Evolutionary conservation across 92 coral and sea anemone species (phyloP).

Genomic region (Porites divaricata): DNA sequence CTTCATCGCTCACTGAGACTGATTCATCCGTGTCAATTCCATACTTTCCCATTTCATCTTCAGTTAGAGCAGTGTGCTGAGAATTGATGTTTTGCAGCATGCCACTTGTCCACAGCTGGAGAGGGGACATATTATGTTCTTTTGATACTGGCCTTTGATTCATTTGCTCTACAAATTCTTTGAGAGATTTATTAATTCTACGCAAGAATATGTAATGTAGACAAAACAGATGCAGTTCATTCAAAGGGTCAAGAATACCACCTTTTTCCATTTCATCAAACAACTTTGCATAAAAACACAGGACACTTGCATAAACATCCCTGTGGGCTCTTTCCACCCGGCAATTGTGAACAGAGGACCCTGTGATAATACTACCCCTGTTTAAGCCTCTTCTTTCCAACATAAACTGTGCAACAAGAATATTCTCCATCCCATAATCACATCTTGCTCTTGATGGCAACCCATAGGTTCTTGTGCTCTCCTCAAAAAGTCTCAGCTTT

Average conservation of each 20-base stretch:
- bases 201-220: conserved; percentile 35
- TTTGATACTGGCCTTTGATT: conserved; percentile 58
- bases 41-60: conserved; percentile 18
- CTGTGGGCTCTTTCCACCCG: conserved; percentile 58
- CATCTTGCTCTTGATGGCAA: conserved; percentile 64
- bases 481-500: conserved; percentile 65
- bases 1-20: conserved; percentile 42
- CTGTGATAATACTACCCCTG: conserved; percentile 55
- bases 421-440: conserved; percentile 53
- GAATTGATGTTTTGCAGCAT: conserved; percentile 52
- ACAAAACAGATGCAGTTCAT: conserved; percentile 52
- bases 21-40: conserved; percentile 46
- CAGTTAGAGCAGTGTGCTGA: conserved; percentile 40
- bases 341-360: conserved; percentile 49
- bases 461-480: conserved; percentile 48
- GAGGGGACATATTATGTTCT: conserved; percentile 52
- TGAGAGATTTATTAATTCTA: conserved; percentile 53
- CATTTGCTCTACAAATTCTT: conserved; percentile 38
- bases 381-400: conserved; percentile 44
- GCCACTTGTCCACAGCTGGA: conserved; percentile 62
- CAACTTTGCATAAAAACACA: conserved; percentile 47
- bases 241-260: conserved; percentile 39
- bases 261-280: conserved; percentile 41
- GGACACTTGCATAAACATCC: conserved; percentile 49
- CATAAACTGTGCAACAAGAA: conserved; percentile 58